Conservation (phyloP, 1,140 invertebrate genomes). For the Atopsyche davidsoni region DNA sequence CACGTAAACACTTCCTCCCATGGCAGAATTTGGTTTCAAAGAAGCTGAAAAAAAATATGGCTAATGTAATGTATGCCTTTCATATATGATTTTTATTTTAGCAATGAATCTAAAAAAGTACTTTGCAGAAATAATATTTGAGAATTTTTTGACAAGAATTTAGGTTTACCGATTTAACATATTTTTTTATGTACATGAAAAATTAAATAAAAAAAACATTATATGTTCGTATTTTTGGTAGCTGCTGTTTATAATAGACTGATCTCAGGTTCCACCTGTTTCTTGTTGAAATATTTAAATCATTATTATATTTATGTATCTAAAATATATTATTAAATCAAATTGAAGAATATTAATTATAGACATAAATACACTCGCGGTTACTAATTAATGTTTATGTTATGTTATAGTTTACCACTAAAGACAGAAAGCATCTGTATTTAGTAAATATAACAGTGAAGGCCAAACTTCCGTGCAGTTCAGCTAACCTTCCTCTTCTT, state of each 20-base stretch:
- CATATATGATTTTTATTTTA: too few relatives aligned
- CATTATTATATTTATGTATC: conserved; percentile 26
- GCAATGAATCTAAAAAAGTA: too few relatives aligned
- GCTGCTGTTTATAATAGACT: too few relatives aligned
- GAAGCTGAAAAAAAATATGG: conserved; percentile 30
- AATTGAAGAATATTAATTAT: neutral
- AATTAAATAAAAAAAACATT: too few relatives aligned
- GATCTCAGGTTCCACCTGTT: conserved; percentile 16
- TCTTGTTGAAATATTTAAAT: conserved; percentile 31
- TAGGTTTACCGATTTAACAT: too few relatives aligned
- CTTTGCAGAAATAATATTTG: too few relatives aligned
- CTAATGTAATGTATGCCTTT: too few relatives aligned
- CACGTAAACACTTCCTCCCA: conserved; percentile 50
- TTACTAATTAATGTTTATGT: too few relatives aligned
- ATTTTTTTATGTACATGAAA: too few relatives aligned
- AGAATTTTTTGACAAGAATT: too few relatives aligned
- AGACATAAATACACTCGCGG: too few relatives aligned
- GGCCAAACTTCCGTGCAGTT: conserved; percentile 42
- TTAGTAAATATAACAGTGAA: conserved; percentile 51
- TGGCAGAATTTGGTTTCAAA: conserved; percentile 38
- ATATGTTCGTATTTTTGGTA: too few relatives aligned
- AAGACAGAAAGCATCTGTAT: conserved; percentile 49
- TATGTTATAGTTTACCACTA: conserved; percentile 32
- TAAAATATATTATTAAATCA: neutral
- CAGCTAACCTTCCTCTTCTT: conserved; percentile 47